phyloP scores from a whole-genome alignment of 2,113 vertebrate genomes.

The Recurvirostra avosetta region DNA sequence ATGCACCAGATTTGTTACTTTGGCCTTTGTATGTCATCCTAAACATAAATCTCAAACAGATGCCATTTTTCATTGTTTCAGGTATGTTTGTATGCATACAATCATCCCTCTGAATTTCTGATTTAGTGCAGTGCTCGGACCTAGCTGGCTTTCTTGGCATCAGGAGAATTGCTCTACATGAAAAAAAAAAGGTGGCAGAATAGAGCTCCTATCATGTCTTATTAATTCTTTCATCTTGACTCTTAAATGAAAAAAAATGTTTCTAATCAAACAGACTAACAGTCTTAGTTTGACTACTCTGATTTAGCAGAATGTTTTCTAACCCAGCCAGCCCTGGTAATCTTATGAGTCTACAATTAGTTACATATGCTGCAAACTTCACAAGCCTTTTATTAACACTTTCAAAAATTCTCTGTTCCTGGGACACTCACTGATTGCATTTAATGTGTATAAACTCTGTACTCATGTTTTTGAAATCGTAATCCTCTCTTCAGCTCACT shows the following conservation, averaged over 20 bases:
- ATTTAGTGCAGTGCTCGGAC: not conserved
- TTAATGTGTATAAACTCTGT: not conserved
- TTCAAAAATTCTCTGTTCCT: not conserved
- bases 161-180: not conserved
- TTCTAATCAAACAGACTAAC: not conserved
- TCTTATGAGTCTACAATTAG: not conserved
- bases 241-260: not conserved
- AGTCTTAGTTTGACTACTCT: not conserved
- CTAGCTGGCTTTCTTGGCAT: not conserved
- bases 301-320: not conserved
- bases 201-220: not conserved
- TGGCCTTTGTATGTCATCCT: not conserved
- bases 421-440: not conserved
- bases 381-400: not conserved
- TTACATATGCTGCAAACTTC: not conserved
- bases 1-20: not conserved
- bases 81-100: not conserved
- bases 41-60: not conserved
- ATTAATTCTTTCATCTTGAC: not conserved
- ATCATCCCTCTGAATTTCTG: not conserved
- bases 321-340: not conserved
- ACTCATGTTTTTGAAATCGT: fast-evolving
- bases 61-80: not conserved
- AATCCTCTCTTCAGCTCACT: not conserved
- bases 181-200: not conserved